Evolutionary conservation across 2,888 invertebrate species (phyloP), one percentile per base, ranked within the genome.

Genomic region (Drosophila demipolita): DNA sequence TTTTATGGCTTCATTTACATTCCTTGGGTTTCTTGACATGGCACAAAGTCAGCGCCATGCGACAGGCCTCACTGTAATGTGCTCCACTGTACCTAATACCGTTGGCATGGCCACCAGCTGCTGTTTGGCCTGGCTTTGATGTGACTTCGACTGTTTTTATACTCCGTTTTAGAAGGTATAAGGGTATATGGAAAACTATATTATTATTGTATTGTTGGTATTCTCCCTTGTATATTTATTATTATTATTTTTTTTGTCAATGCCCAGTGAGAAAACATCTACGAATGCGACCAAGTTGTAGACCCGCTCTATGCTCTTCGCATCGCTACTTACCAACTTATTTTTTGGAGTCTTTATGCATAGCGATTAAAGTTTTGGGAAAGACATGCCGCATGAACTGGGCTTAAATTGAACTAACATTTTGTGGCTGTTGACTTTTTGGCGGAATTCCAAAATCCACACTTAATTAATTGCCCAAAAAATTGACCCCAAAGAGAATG

Each of bases 1-100:
- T 81, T 81, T 88, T 87, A 88, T 79, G 87, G 89, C 87, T 87
- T 87, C 87, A 89, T 89, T 87, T 79, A 81, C 87, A 87, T 87
- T 84, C 73, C 71, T 64, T 55, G 54, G 80, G 84, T 66, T 84
- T 88, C 89, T 71, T 59, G 72, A 67, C 57, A 45, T 58, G 42
- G 36, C 33, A 48, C 45, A 29, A 38, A 54, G 62, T 52, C 63
- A 63, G 52, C 17, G 8, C 32, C 53, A 15, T 42, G 35, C 36
- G 73, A 75, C 75, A 67, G 48, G 36, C 48, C 29, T 23, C 17
- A 29, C 17, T 23, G 8, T 15, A 45, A 23, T 45, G 4, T 8
- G 8, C 45, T 23, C 8, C 23, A 45, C 45, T 45, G 45, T 45
- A 45, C 23, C 20, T 0, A 17, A 3, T 20, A 6, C 42, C 12